Base-by-base conservation (phyloP, 2,113 vertebrate genomes). In the Apodemus sylvaticus region DNA sequence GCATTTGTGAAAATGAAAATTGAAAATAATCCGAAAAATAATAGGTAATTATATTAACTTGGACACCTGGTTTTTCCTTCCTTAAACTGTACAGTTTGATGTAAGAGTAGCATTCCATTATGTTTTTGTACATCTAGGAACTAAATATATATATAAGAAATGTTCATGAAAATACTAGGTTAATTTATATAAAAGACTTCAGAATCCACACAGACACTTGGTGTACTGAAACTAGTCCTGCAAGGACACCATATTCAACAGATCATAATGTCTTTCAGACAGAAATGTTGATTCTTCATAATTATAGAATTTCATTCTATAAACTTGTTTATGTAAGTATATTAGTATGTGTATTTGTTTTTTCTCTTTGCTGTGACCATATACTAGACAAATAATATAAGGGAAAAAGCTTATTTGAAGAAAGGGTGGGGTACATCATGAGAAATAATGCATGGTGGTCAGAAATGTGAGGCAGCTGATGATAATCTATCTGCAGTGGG, bases 251-350 rank as follows among this genome's bases (percentile, higher is more conserved):
- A 48, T 45, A 45, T 66, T 86, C 39, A 85, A 66, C 45, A 86
- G 39, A 45, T 86, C 3, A 51, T 60, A 36, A 31, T 96, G 48
- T 82, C 34, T 53, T 81, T 96, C 10, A 91, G 73, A 93, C 10
- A 91, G 73, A 93, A 86, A 68, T 94, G 19, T 92, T 85, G 36
- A 82, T 92, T 76, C 83, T 26, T 70, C 95, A 51, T 64, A 87
- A 88, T 26, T 81, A 22, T 39, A 73, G 88, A 86, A 76, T 81
- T 68, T 79, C 17, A 68, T 6, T 4, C 76, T 29, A 55, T 14
- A 86, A 86, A 82, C 14, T 34, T 87, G 11, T 90, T 87, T 45
- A 31, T 94, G 5, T 53, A 85, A 58, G 45, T 4, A 20, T 85
- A 48, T 94, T 91, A 88, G 39, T 81, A 10, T 86, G 60, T 86